Percentiles rank a stretch among this genome's conserved stretches.
Conservation (phyloP, 2,888 invertebrate genomes). For the Noctua janthe region DNA sequence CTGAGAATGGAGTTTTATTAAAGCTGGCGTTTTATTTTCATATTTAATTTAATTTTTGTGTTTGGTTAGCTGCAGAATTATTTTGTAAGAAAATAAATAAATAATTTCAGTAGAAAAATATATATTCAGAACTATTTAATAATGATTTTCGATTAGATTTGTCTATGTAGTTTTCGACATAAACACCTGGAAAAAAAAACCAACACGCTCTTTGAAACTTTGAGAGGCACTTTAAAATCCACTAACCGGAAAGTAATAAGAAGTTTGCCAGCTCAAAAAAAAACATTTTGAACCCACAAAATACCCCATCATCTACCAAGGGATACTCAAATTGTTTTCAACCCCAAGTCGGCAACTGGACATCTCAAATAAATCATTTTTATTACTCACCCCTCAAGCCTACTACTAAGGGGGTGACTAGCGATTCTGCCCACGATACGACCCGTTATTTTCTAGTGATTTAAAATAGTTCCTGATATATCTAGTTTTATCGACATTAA, state of each 20-base stretch:
- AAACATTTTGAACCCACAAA: constrained; percentile 65
- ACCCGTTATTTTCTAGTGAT: constrained; percentile 76
- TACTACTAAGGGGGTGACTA: constrained; percentile 79
- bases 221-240: not conserved
- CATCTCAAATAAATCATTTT: constrained; percentile 89
- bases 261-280: not conserved
- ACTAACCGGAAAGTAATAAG: constrained; percentile 11
- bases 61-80: not conserved
- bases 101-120: not conserved
- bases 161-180: not conserved
- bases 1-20: constrained; percentile 19
- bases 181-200: not conserved
- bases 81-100: not conserved
- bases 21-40: constrained; percentile 11
- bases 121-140: not conserved
- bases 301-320: constrained; percentile 75
- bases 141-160: not conserved
- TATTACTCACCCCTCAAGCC: constrained; percentile 81
- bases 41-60: not conserved
- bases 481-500: constrained; percentile 79
- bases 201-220: not conserved
- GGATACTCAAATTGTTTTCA: constrained; percentile 87
- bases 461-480: constrained; percentile 82
- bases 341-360: constrained; percentile 84
- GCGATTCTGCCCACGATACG: constrained; percentile 77